Evolutionary conservation across 1,140 invertebrate species (phyloP), one percentile per base, ranked within the genome.

Genomic region (Polypedilum pembai): DNA sequence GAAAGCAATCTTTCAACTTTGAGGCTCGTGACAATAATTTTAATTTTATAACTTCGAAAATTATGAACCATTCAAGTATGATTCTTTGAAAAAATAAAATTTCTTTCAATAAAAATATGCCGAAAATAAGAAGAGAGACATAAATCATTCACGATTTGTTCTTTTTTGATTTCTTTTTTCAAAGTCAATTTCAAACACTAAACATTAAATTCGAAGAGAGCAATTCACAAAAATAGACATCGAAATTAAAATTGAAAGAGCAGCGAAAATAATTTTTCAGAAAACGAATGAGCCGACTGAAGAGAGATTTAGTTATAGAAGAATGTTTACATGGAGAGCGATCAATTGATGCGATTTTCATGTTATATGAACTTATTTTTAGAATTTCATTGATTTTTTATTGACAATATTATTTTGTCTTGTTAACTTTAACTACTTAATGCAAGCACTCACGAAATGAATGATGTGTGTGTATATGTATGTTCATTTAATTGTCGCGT

Each of bases 11-110:
- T 33, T 33, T 33, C 24, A 5, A 33, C 1, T 15, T 15, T 8
- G 45, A n/a, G 45, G 45, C 45, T 56, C 45, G 45, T 56, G 45
- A 56, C 45, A 56, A n/a, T 56, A 56, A 56, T 56, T 56, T 56
- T 56, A 56, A 56, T 56, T 56, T 56, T 4, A 56, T 56, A n/a
- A 5, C 24, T 33, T 33, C 24, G 5, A 33, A 33, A 33, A 33
- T 33, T 33, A 33, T 33, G 5, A 33, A 33, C 24, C 24, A 33
- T 33, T 33, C 24, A 33, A 33, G 24, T 33, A 33, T 33, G 5
- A 33, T 33, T 33, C 5, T 33, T 33, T 33, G 1, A 33, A 56
- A 45, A 56, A 56, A 56, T 56, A 3, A 15, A n/a, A 56, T 56
- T 56, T 56, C 4, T n/a, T 56, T 12, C 45, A 56, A n/a, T n/a